A percentile compares a stretch with the other conserved stretches of the same genome.
Conservation (phyloP, 2,888 invertebrate species). For the Isoperla grammatica region DNA sequence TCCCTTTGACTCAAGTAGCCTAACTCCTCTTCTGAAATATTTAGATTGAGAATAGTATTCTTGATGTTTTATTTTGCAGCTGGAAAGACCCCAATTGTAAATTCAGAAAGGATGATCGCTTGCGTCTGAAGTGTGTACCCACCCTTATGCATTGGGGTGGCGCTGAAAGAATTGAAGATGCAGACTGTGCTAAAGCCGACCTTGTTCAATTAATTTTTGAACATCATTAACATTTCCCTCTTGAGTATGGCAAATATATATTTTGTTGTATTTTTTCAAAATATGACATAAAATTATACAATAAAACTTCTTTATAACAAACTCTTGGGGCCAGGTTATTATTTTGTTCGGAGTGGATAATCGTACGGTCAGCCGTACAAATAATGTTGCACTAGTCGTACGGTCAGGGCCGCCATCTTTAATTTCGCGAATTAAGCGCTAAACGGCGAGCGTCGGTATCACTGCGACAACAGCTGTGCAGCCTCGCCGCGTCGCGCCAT, state of each 20-base stretch:
- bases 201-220: conserved; percentile 74
- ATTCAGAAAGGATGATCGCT: conserved; percentile 69
- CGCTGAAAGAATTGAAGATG: conserved; percentile 72
- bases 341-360: too few species aligned
- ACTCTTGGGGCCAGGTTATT: too few species aligned
- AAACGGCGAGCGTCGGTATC: too few species aligned
- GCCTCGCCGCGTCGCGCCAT: too few species aligned
- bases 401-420: too few species aligned
- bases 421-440: too few species aligned
- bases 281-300: not conserved
- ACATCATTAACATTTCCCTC: not conserved
- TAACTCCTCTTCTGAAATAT: too few species aligned
- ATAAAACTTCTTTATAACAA: too few species aligned
- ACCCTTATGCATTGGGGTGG: conserved; percentile 74
- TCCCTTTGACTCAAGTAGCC: too few species aligned
- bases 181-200: conserved; percentile 65
- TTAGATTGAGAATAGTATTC: conserved; percentile 7
- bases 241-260: not conserved
- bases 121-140: conserved; percentile 71
- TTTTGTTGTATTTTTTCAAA: not conserved
- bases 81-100: conserved; percentile 81
- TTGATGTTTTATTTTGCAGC: conserved; percentile 46
- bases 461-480: too few species aligned
- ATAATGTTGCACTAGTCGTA: too few species aligned
- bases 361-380: too few species aligned